Percentiles rank a stretch among this genome's conserved stretches.
These are phyloP conservation scores for Belonocnema kinseyi DNA, from an alignment of 1,140 invertebrate species.

Conservation along the genomic window DNA sequence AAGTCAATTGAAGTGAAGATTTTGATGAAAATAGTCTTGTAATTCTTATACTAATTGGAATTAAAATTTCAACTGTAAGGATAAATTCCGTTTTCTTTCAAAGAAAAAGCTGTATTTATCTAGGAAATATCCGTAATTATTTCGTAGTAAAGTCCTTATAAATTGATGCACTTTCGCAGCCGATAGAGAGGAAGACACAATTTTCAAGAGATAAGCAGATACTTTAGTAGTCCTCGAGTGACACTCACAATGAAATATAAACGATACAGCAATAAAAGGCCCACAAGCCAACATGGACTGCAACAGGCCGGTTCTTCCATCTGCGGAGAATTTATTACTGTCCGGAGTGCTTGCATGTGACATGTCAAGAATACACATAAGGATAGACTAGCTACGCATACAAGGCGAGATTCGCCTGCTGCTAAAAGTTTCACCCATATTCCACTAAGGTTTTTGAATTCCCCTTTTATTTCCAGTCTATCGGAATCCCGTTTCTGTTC, in stretches of 20 bases:
- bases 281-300: constrained; percentile 20
- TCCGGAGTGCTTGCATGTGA: constrained; percentile 31
- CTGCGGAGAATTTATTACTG: constrained; percentile 39
- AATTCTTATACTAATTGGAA: too few relatives aligned
- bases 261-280: constrained; percentile 39
- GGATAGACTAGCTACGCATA: constrained; percentile 16
- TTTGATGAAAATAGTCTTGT: too few relatives aligned
- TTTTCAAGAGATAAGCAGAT: constrained; percentile 13
- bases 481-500: background rate
- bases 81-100: too few relatives aligned
- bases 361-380: constrained; percentile 26
- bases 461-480: background rate
- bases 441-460: background rate
- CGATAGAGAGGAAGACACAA: background rate
- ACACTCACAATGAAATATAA: constrained; percentile 43
- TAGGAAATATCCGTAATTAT: background rate
- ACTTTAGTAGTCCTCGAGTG: constrained; percentile 23
- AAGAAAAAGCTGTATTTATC: background rate
- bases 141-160: background rate
- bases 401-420: background rate
- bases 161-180: background rate
- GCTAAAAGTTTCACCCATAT: constrained; percentile 2
- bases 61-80: too few relatives aligned
- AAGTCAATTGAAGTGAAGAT: too few relatives aligned
- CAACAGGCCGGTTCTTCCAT: constrained; percentile 31